Conservation (phyloP, 2,888 invertebrate species). For the Protula sp. region DNA sequence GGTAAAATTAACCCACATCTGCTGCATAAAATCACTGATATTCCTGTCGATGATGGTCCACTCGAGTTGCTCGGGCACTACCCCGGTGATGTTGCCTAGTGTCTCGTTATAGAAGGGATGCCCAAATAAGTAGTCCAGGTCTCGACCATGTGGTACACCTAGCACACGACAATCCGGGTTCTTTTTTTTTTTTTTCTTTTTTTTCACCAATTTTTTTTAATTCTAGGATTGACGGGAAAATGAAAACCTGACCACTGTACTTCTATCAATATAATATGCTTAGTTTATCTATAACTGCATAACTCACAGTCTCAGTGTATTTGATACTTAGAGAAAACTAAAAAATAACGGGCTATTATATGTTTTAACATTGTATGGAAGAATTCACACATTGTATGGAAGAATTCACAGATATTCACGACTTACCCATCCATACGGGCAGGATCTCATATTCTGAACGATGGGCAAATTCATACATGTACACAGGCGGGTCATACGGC, state of each 20-base stretch:
- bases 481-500: conserved; percentile 30
- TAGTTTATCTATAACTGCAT: too few species aligned
- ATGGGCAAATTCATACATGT: conserved; percentile 50
- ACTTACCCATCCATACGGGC: conserved; percentile 53
- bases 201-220: background rate
- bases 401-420: too few species aligned
- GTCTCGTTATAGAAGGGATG: conserved; percentile 55
- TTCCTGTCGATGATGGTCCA: conserved; percentile 52
- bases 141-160: conserved; percentile 48
- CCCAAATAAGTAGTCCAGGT: conserved; percentile 58
- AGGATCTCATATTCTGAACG: conserved; percentile 46
- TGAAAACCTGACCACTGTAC: too few species aligned
- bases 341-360: too few species aligned
- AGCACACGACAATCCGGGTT: too few species aligned
- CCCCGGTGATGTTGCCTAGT: conserved; percentile 41
- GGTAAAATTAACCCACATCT: conserved; percentile 55
- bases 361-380: too few species aligned
- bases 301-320: too few species aligned
- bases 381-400: too few species aligned
- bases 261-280: too few species aligned
- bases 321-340: too few species aligned
- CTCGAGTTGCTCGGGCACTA: conserved; percentile 45
- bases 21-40: conserved; percentile 56
- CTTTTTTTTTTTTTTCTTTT: too few species aligned
- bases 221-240: background rate